These are phyloP conservation scores for Triops longicaudatus DNA, from an alignment of 1,140 invertebrate genomes.

Conservation along the genomic window DNA sequence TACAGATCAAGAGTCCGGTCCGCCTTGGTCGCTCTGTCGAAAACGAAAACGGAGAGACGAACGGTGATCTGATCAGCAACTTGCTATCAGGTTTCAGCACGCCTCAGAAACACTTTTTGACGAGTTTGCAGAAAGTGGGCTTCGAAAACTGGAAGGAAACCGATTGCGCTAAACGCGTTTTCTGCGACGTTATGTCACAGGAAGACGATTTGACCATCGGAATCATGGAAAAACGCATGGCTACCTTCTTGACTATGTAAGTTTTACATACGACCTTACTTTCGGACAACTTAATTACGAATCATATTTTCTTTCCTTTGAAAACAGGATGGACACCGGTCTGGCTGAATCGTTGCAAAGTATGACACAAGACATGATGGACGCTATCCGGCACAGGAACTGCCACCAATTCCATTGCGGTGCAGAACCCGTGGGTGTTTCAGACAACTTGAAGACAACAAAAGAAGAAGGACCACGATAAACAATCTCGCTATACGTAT, in stretches of 20 bases:
- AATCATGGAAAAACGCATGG: slow-evolving; percentile 69
- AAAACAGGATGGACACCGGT: slow-evolving; percentile 23
- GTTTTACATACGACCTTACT: slow-evolving; percentile 37
- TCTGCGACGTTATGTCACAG: slow-evolving; percentile 60
- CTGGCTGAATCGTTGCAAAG: slow-evolving; percentile 22
- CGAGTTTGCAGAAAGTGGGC: slow-evolving; percentile 34
- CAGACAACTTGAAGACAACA: neutral
- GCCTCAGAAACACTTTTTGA: slow-evolving; percentile 38
- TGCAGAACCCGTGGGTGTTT: neutral
- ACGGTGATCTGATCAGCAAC: slow-evolving; percentile 38
- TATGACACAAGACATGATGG: slow-evolving; percentile 25
- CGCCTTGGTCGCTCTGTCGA: slow-evolving; percentile 15
- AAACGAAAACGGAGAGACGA: slow-evolving; percentile 22
- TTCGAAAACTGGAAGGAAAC: slow-evolving; percentile 58
- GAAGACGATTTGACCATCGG: slow-evolving; percentile 54
- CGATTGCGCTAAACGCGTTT: slow-evolving; percentile 61
- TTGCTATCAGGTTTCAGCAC: slow-evolving; percentile 48
- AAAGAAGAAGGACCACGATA: slow-evolving; percentile 22
- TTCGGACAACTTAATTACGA: neutral
- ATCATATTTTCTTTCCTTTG: neutral
- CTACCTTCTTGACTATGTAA: slow-evolving; percentile 57
- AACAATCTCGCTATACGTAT: neutral
- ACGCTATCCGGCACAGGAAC: slow-evolving; percentile 22
- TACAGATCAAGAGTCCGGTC: too few relatives aligned
- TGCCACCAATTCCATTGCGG: slow-evolving; percentile 25